These are phyloP conservation scores for Glaucomys volans DNA, from an alignment of 2,113 vertebrate species.

Conservation along the genomic window DNA sequence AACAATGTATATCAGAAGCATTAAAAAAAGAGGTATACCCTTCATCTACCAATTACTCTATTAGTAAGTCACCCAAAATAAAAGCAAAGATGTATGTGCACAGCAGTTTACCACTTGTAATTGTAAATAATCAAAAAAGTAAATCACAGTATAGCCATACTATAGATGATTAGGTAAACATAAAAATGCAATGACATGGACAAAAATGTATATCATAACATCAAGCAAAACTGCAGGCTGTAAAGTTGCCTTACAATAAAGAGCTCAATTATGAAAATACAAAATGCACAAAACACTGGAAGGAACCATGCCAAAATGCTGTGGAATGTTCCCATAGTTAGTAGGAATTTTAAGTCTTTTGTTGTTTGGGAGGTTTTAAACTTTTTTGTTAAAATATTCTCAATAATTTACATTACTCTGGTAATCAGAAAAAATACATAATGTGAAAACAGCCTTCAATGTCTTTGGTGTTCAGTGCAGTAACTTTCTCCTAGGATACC, in stretches of 20 bases:
- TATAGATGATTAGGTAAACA: background rate
- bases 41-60: constrained; percentile 37
- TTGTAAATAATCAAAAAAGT: constrained; percentile 21
- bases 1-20: background rate
- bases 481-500: background rate
- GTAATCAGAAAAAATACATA: background rate
- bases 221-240: background rate
- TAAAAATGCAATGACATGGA: background rate
- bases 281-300: background rate
- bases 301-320: background rate
- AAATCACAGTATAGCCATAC: background rate
- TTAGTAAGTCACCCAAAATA: constrained; percentile 45
- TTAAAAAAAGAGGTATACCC: background rate
- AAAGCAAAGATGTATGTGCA: background rate
- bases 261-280: constrained; percentile 3
- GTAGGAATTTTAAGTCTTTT: background rate
- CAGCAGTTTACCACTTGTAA: constrained; percentile 5
- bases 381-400: background rate
- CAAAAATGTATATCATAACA: background rate
- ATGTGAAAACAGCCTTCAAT: background rate
- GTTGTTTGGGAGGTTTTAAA: background rate
- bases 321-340: background rate
- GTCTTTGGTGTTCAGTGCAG: background rate
- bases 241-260: background rate
- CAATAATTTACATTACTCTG: background rate